Conservation (phyloP, 2,113 vertebrate genomes). For the Anolis sagrei region DNA sequence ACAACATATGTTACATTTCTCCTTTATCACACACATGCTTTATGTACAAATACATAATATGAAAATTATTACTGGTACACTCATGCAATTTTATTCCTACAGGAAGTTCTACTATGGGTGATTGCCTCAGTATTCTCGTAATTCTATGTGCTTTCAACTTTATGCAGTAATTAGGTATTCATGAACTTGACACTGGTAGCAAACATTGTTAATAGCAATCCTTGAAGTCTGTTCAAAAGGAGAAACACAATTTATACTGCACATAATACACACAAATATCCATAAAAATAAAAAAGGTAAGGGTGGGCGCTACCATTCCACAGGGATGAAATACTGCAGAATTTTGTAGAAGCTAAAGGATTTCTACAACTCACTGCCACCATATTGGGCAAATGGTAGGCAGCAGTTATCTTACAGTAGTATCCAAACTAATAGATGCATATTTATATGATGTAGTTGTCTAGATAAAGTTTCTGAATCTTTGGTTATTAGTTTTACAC, state of each 20-base stretch:
- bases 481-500: not conserved
- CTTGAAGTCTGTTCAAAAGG: not conserved
- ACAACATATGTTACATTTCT: not conserved
- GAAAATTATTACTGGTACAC: not conserved
- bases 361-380: not conserved
- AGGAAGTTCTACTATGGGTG: not conserved
- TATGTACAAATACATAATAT: conserved; percentile 2
- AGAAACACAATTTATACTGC: not conserved
- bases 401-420: not conserved
- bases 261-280: not conserved
- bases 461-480: not conserved
- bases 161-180: not conserved
- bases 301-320: not conserved
- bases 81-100: not conserved
- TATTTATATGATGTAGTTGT: not conserved
- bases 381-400: not conserved
- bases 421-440: not conserved
- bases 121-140: not conserved
- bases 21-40: not conserved
- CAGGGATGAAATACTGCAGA: not conserved
- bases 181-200: no score
- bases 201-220: not conserved
- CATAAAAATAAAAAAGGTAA: not conserved
- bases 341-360: not conserved
- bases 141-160: not conserved